A percentile compares a stretch with the other conserved stretches of the same genome.
Evolutionary conservation across 2,888 invertebrate genomes (phyloP).

Genomic region (Caenorhabditis parvicauda): DNA sequence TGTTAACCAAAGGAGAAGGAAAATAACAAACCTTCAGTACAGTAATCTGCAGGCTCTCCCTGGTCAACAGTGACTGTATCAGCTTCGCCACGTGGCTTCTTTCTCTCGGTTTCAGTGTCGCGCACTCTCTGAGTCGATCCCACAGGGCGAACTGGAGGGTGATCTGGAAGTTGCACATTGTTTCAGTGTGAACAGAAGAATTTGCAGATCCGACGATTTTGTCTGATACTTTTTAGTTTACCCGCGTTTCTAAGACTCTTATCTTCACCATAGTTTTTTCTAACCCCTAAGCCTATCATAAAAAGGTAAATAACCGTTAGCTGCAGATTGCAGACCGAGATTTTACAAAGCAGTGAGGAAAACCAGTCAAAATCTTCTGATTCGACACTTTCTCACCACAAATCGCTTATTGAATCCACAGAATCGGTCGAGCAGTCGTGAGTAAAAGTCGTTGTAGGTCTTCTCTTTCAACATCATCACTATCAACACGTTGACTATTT

Average conservation of each 20-base stretch:
- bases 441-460: slow-evolving; percentile 83
- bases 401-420: slow-evolving; percentile 81
- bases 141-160: slow-evolving; percentile 83
- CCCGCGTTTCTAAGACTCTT: too few species aligned
- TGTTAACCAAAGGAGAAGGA: background rate
- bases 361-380: background rate
- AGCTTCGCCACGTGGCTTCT: slow-evolving; percentile 26
- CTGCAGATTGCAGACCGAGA: too few species aligned
- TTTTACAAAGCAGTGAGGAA: too few species aligned
- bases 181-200: too few species aligned
- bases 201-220: too few species aligned
- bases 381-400: too few species aligned
- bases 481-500: slow-evolving; percentile 39
- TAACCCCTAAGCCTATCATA: too few species aligned
- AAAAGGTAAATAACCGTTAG: too few species aligned
- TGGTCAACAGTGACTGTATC: slow-evolving; percentile 21
- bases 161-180: slow-evolving; percentile 69
- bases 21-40: slow-evolving; percentile 30
- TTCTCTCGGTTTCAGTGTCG: slow-evolving; percentile 68
- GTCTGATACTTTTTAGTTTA: too few species aligned
- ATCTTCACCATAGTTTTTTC: too few species aligned
- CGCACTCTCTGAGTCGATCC: slow-evolving; percentile 84
- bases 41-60: slow-evolving; percentile 35
- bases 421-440: slow-evolving; percentile 77
- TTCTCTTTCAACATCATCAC: slow-evolving; percentile 72